Evolutionary conservation across 2,113 vertebrate genomes (phyloP).

Genomic region (Dasyornis broadbenti): DNA sequence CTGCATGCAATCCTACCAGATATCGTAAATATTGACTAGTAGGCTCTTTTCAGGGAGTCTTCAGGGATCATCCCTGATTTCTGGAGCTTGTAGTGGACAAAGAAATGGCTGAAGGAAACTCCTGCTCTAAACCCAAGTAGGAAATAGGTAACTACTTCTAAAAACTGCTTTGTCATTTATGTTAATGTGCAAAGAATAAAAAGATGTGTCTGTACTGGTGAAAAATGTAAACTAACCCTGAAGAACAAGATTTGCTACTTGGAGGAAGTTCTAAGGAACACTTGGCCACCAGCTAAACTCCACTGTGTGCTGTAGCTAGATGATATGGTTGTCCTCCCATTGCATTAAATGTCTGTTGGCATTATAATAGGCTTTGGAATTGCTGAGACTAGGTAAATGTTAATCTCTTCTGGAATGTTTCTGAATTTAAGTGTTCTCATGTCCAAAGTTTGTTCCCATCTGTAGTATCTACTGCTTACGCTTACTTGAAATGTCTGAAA

Average conservation of each 20-base stretch:
- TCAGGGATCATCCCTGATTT: neutral
- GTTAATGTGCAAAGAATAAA: neutral
- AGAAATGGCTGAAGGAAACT: neutral
- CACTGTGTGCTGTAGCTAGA: neutral
- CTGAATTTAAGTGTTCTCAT: neutral
- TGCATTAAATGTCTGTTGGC: neutral
- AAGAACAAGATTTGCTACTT: neutral
- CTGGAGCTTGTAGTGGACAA: neutral
- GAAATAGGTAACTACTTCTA: neutral
- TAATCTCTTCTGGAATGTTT: neutral
- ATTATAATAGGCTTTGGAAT: neutral
- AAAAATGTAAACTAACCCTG: neutral
- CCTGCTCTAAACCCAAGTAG: neutral
- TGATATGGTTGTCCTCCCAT: neutral
- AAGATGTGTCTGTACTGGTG: neutral
- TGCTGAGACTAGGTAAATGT: neutral
- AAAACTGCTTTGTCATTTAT: neutral
- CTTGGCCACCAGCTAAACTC: neutral
- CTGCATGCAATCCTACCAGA: fast-evolving
- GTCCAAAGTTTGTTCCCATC: neutral
- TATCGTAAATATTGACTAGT: neutral
- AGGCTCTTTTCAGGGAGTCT: neutral
- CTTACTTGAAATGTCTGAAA: neutral
- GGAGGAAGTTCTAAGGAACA: neutral
- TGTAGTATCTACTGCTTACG: neutral